Conservation (phyloP, 2,888 invertebrate genomes). For the Stictocephala bisonia region DNA sequence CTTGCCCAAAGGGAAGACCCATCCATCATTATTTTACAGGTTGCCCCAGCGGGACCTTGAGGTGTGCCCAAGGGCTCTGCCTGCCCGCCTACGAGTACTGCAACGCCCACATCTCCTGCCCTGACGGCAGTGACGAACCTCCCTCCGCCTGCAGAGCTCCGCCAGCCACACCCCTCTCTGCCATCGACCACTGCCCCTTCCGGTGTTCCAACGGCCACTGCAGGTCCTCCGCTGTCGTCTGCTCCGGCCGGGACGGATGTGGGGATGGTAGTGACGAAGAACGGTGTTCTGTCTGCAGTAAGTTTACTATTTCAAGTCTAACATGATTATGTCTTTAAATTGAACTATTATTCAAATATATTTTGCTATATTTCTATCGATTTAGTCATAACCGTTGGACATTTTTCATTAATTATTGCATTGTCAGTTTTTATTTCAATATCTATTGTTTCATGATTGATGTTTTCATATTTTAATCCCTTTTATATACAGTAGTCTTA, state of each 20-base stretch:
- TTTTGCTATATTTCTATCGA: no score
- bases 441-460: no score
- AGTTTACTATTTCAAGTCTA: no score
- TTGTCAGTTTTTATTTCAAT: no score
- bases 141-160: constrained; percentile 73
- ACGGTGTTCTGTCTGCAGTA: constrained; percentile 87
- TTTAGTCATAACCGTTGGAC: no score
- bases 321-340: no score
- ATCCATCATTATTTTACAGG: constrained; percentile 64
- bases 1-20: neutral
- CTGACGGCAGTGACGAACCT: constrained; percentile 91
- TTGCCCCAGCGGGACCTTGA: constrained; percentile 86
- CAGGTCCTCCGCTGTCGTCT: constrained; percentile 88
- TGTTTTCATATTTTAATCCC: no score
- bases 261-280: constrained; percentile 91
- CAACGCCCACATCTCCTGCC: constrained; percentile 87
- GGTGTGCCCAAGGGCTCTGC: constrained; percentile 87
- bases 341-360: no score
- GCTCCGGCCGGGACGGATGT: constrained; percentile 91
- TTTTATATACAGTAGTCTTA: no score
- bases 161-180: neutral
- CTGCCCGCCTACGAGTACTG: constrained; percentile 92
- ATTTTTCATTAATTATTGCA: no score
- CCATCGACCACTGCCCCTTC: constrained; percentile 75
- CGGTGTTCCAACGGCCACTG: constrained; percentile 89